Evolutionary conservation across 2,888 invertebrate species (phyloP).

Genomic region (Smittia aterrima): DNA sequence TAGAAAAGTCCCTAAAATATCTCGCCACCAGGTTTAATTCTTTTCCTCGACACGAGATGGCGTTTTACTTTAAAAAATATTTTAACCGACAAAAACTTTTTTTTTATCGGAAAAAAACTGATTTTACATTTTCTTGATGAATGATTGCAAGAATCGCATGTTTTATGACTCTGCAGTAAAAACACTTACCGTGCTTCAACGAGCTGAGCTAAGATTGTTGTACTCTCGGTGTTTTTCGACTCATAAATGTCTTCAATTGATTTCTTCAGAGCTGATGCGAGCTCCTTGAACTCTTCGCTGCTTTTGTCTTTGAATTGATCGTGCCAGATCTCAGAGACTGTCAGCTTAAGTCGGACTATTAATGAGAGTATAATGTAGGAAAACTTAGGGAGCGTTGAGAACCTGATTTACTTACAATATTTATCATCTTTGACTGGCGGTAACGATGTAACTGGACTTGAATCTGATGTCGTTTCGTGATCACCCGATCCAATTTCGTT

Average conservation of each 20-base stretch:
- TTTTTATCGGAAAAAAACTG: too few relatives aligned
- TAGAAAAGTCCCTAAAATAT: background rate
- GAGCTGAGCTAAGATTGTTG: background rate
- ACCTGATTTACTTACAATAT: conserved; percentile 17
- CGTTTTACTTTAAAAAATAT: background rate
- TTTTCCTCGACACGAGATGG: background rate
- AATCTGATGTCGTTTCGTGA: background rate
- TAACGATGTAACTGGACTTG: background rate
- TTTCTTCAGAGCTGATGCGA: conserved; percentile 26
- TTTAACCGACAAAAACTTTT: too few relatives aligned
- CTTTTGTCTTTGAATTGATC: conserved; percentile 22
- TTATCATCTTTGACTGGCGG: conserved; percentile 22
- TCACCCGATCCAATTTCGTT: conserved; percentile 31
- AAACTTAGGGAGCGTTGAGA: background rate
- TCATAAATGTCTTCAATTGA: conserved; percentile 41
- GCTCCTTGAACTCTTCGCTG: conserved; percentile 40
- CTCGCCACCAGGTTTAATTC: background rate
- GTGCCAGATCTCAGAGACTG: conserved; percentile 5
- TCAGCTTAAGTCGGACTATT: conserved; percentile 31
- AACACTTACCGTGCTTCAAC: conserved; percentile 20
- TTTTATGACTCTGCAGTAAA: background rate
- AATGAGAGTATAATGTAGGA: background rate
- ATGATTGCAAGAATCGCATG: background rate
- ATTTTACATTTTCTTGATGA: too few relatives aligned
- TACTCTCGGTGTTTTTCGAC: background rate